phyloP scores from a whole-genome alignment of 2,113 vertebrate genomes.

The Hippocampus abdominalis region DNA sequence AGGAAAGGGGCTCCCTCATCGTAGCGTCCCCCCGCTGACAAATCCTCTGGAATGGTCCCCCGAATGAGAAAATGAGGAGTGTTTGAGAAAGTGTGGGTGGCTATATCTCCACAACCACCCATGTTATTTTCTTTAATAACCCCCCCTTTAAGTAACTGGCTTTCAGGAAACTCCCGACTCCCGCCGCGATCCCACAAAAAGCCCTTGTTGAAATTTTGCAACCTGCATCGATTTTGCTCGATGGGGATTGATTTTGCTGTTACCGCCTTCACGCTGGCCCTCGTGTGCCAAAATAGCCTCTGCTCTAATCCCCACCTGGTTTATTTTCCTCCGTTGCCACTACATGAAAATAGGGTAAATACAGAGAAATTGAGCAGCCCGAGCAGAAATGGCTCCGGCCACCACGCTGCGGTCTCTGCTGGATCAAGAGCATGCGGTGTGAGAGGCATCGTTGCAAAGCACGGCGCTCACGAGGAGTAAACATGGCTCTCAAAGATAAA shows the following conservation, averaged over 20 bases:
- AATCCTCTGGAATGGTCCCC: conserved; percentile 49
- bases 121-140: conserved; percentile 44
- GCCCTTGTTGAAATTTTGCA: conserved; percentile 31
- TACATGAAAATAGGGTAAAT: conserved; percentile 46
- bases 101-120: conserved; percentile 20
- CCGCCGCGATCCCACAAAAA: conserved; percentile 28
- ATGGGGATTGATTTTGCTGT: conserved; percentile 55
- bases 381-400: conserved; percentile 22
- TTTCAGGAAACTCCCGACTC: conserved; percentile 33
- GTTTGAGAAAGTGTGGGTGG: conserved; percentile 29
- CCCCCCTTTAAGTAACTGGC: conserved; percentile 17
- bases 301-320: conserved; percentile 37
- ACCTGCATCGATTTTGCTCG: conserved; percentile 40
- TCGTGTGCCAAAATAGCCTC: conserved; percentile 30
- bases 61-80: conserved; percentile 55
- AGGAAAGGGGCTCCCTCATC: conserved; percentile 39
- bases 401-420: conserved; percentile 32
- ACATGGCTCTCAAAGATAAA: conserved; percentile 69
- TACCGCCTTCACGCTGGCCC: conserved; percentile 37
- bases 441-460: conserved; percentile 52
- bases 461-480: conserved; percentile 50
- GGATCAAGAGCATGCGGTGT: conserved; percentile 33
- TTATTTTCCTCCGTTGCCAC: conserved; percentile 29
- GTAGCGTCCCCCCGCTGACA: conserved; percentile 46
- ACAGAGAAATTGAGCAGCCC: conserved; percentile 30